Percentiles rank a stretch among this genome's conserved stretches.
Evolutionary conservation across 2,113 vertebrate genomes (phyloP).

Genomic region (Columba janthina): DNA sequence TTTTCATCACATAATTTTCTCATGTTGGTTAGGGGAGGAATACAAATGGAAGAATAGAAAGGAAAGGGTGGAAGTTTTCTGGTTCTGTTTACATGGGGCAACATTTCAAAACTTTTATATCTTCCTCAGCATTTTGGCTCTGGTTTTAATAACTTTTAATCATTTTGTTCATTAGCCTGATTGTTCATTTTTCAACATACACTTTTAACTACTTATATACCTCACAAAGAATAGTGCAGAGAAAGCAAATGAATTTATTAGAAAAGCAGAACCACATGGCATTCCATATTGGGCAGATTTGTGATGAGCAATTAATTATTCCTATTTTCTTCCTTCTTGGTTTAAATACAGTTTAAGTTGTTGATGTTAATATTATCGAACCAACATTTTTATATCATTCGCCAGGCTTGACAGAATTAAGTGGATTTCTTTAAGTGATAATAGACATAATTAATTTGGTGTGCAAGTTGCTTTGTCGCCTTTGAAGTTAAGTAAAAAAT

Average conservation of each 20-base stretch:
- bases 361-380: constrained; percentile 52
- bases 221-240: constrained; percentile 11
- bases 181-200: constrained; percentile 48
- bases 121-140: background rate
- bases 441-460: constrained; percentile 69
- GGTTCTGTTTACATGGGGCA: background rate
- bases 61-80: background rate
- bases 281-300: constrained; percentile 72
- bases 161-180: constrained; percentile 3
- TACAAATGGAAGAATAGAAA: background rate
- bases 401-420: constrained; percentile 56
- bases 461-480: constrained; percentile 28
- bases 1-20: background rate
- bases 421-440: constrained; percentile 65
- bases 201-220: constrained; percentile 51
- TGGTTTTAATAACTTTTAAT: constrained; percentile 49
- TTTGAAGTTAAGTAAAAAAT: constrained; percentile 60
- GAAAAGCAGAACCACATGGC: constrained; percentile 60
- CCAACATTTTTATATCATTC: constrained; percentile 46
- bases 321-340: constrained; percentile 55
- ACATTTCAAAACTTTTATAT: background rate
- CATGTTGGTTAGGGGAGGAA: background rate
- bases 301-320: constrained; percentile 72
- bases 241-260: constrained; percentile 62
- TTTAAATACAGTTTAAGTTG: constrained; percentile 71